Base-by-base conservation (phyloP, 2,113 vertebrate species). In the Alligator sinensis region DNA sequence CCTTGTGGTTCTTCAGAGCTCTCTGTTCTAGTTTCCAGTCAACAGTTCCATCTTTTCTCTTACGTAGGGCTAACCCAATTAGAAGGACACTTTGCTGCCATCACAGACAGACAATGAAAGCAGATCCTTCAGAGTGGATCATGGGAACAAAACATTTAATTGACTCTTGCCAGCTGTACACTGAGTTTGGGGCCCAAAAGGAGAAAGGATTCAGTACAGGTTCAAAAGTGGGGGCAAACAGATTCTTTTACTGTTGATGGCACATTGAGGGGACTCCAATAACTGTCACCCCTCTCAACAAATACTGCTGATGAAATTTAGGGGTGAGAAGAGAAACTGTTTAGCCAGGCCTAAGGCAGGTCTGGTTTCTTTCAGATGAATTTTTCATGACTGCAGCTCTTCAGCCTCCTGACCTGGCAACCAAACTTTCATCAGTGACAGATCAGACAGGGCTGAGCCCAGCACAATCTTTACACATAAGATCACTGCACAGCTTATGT, bases 401-500 rank as follows among this genome's bases (percentile, higher is more conserved):
- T 94, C 57, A 84, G 94, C 77, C 91, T 97, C 61, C 90, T 94
- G 84, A 94, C 22, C 21, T 59, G 30, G 92, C 7, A 84, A 90
- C 82, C 96, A 96, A 97, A 81, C 86, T 94, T 84, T 91, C 80
- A 92, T 91, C 88, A 95, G 11, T 2, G 88, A 96, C 80, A 95
- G 88, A 96, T 94, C 86, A 95, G 94, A 94, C 61, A 14, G 12
- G 82, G 38, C 22, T 62, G 87, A 96, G 84, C 82, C 94, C 94
- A 98, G 92, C 94, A 97, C 89, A 97, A 38, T 92, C 93, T 94
- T 96, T 80, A 94, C 96, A 95, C 80, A 93, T 94, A 94, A 96
- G 86, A 94, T 98, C 97, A 97, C 83, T 84, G 88, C 86, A 89
- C 63, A 61, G 57, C 80, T 95, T 95, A 86, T 47, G 87, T 15